Conservation (phyloP, 35 echinoderm and acorn worm genomes). For the Patiria miniata region DNA sequence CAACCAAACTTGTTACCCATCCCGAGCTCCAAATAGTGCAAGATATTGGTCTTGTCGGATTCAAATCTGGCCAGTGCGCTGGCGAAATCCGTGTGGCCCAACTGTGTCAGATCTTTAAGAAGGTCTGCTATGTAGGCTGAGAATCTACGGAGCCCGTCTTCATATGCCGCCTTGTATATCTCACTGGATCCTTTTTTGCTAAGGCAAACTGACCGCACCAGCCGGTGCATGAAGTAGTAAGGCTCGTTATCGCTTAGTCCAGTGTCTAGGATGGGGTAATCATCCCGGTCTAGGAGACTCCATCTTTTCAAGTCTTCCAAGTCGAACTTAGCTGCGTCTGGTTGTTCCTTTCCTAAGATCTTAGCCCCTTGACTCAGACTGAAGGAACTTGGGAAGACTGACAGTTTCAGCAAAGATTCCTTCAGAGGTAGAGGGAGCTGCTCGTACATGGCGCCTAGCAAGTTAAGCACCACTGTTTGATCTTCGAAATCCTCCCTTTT, state of each 20-base stretch:
- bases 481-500: background rate
- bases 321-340: constrained; percentile 18
- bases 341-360: constrained; percentile 26
- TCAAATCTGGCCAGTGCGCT: constrained; percentile 16
- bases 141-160: background rate
- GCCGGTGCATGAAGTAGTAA: constrained; percentile 50
- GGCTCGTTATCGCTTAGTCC: background rate
- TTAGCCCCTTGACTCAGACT: constrained; percentile 18
- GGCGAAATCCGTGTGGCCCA: constrained; percentile 17
- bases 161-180: constrained; percentile 13
- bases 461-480: constrained; percentile 33
- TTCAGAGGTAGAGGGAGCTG: constrained; percentile 33
- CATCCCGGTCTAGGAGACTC: constrained; percentile 43
- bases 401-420: constrained; percentile 30
- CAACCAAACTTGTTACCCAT: constrained; percentile 36
- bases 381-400: constrained; percentile 53
- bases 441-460: constrained; percentile 38
- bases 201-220: constrained; percentile 44
- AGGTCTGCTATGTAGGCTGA: background rate
- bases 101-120: background rate
- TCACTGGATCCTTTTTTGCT: constrained; percentile 7
- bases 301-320: constrained; percentile 24
- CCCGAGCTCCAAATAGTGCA: constrained; percentile 25
- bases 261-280: constrained; percentile 8
- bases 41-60: background rate